Base-by-base conservation (phyloP, 2,113 vertebrate genomes). In the Rhipidura dahli region DNA sequence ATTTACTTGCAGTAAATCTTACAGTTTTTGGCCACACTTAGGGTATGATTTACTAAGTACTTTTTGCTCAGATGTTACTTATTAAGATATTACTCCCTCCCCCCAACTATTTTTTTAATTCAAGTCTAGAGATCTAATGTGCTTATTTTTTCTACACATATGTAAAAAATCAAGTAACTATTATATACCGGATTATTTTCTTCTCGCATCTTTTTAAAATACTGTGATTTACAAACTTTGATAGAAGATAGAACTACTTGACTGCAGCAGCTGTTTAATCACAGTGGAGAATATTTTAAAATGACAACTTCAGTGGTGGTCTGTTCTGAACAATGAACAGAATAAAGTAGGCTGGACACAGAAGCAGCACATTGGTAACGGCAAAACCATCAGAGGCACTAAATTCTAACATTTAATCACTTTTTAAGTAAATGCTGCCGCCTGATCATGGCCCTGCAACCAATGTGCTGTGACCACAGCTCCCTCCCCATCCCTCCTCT, bases 81-180 rank as follows among this genome's bases (percentile, higher is more conserved):
- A 97, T 98, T 98, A 98, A 95, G 87, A 90, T 84, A 83, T 80
- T 96, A 76, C 59, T 97, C 96, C 75, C 66, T 94, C 13, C 81
- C 64, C 63, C 85, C 97, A 97, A 90, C 61, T 96, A 75, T 89
- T 91, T 97, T 97, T 97, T 96, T 97, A 97, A 98, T 98, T 97
- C 98, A 97, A 98, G 95, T 92, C 95, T 97, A 95, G 77, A 57
- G 44, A 96, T 89, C 89, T 96, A 95, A 94, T 98, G 92, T 79
- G 76, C 91, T 96, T 95, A 87, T 95, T 95, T 94, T 92, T 82
- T 89, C 91, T 92, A 39, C 76, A 87, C 94, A 97, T 83, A 96
- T 96, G 97, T 97, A 97, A 96, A 97, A 97, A 94, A 97, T 97
- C 92, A 97, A 97, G 87, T 93, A 93, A 76, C 83, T 87, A 27